Evolutionary conservation across 2,797 vertebrate genomes (phyloP), one percentile per base, ranked within the genome.

Genomic region (Lutjanus argentimaculatus): DNA sequence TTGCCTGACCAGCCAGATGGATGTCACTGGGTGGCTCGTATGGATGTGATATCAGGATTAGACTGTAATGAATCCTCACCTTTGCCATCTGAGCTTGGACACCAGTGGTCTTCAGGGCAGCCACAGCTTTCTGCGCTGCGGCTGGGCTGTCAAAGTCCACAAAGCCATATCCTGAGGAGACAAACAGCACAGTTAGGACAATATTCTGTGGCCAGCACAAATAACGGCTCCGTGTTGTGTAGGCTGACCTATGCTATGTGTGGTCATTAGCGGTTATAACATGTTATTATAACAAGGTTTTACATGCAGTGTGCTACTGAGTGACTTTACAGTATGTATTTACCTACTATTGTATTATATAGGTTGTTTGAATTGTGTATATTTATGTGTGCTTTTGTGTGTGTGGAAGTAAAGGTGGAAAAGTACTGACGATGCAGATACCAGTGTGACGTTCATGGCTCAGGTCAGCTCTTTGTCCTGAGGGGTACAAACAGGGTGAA

Each of bases 71-170:
- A 89, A 89, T 87, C 91, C 96, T 97, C 95, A 99, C 99, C 97
- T 99, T 99, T 88, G 99, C 99, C 99, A 99, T 99, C 95, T 99
- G 99, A 89, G 98, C 99, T 93, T 99, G 99, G 85, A 99, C 97
- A 77, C 99, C 98, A 59, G 80, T 97, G 75, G 96, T 97, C 94
- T 99, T 99, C 88, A 99, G 95, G 89, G 98, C 97, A 30, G 97
- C 96, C 83, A 99, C 98, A 0, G 99, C 98, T 92, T 99, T 99
- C 96, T 99, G 99, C 91, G 99, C 99, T 42, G 98, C 97, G 52
- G 97, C 95, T 0, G 98, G 98, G 92, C 97, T 98, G 94, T 99
- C 99, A 79, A 99, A 99, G 94, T 99, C 99, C 89, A 99, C 99
- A 94, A 99, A 99, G 85, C 99, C 99, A 6, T 99, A 99, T 91